These are phyloP conservation scores for Aphelenchoides avenae DNA, from an alignment of 1,140 invertebrate genomes.

Conservation along the genomic window DNA sequence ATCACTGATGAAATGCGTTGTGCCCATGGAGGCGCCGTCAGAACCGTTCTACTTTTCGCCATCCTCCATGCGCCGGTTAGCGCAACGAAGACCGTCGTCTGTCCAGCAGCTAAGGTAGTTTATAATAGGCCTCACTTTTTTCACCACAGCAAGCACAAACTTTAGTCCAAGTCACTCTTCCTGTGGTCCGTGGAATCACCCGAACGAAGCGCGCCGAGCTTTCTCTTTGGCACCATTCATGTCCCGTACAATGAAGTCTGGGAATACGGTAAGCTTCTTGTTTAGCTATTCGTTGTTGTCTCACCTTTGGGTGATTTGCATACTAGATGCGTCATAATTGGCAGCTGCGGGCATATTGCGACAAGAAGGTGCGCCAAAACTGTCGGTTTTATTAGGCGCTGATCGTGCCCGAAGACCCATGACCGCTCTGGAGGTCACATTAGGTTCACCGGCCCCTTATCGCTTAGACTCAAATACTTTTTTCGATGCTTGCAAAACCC, in stretches of 20 bases:
- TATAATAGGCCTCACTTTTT: no score
- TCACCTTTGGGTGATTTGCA: background rate
- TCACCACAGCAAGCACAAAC: no score
- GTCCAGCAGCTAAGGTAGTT: no score
- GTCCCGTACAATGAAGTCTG: slow-evolving; percentile 29
- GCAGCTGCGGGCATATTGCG: no score
- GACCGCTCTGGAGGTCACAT: no score
- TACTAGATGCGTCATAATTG: background rate
- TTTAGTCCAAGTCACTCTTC: slow-evolving; percentile 18
- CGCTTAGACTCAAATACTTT: background rate
- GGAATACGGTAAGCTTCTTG: slow-evolving; percentile 19
- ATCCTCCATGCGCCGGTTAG: no score
- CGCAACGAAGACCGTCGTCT: no score
- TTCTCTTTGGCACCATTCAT: slow-evolving; percentile 32
- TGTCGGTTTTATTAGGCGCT: background rate
- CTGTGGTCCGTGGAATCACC: slow-evolving; percentile 31
- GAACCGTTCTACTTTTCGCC: no score
- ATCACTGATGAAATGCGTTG: no score
- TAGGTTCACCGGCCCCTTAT: background rate
- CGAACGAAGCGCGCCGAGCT: slow-evolving; percentile 11
- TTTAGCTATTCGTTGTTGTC: background rate
- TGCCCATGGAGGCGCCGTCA: no score
- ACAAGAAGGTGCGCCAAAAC: no score
- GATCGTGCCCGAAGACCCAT: background rate
- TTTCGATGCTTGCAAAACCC: background rate